Base-by-base conservation (phyloP, 2,888 invertebrate species). In the Choreutis nemorana region DNA sequence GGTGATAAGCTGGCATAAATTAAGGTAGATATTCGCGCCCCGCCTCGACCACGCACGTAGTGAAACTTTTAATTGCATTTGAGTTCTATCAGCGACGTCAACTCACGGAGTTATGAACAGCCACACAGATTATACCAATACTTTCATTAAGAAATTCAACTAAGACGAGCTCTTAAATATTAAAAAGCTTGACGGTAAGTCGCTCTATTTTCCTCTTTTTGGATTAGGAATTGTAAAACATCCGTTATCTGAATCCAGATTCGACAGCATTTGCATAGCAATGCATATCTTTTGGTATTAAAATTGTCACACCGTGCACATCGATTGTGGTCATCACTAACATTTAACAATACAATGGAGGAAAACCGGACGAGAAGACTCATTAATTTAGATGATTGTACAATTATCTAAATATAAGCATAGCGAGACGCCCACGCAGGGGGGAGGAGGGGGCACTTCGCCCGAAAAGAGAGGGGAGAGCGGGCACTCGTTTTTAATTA, bases 371-470 rank as follows among this genome's bases (percentile, higher is more conserved):
- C 73, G 73, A 66, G 67, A 68, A 66, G 58, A 70, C 77, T 78
- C 78, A 77, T 78, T 78, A 78, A 78, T 78, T 78, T 78, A 78
- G 78, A 78, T 77, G 78, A 78, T 78, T 78, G 78, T 78, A 78
- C 78, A 78, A 78, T 78, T 78, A 78, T 78, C 78, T 78, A 78
- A 78, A 78, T 77, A 77, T 78, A 78, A 78, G 72, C 75, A 70
- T 59, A 68, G 70, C 65, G 75, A 70, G 70, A 65, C 73, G 66
- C 64, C 68, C 67, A 59, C 60, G 63, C 59, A 38, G 54, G 54
- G 65, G 71, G 72, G 66, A 65, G 56, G 63, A 70, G 72, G 67
- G 66, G 56, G 63, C 64, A 59, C 61, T 67, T 66, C 65, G 73
- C 72, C 75, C 66, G 71, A 75, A 71, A 61, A 63, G 64, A 58